Base-by-base conservation (phyloP, 2,797 vertebrate species). In the Platalea minor region DNA sequence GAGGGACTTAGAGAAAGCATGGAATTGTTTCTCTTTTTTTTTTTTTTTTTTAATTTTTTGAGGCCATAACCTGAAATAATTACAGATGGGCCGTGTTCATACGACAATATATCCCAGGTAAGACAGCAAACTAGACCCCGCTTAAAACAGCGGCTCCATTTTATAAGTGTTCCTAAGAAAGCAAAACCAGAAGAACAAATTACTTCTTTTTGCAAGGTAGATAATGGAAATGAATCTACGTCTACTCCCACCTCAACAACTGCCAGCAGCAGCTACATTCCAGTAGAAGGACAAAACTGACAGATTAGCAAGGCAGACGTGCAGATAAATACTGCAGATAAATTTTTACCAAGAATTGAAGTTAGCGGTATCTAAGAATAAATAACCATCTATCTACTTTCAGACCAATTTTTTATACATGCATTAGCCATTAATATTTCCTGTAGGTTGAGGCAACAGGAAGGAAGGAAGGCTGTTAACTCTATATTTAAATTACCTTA, bases 201-300 rank as follows among this genome's bases (percentile, higher is more conserved):
- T 46, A 61, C 25, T 82, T 64, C 63, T 74, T 70, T 81, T 53
- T 88, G 63, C 84, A 96, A 85, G 53, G 37, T 60, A 31, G 70
- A 68, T 91, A 95, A 94, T 92, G 77, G 84, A 95, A 96, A 92
- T 87, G 35, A 89, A 67, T 83, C 79, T 88, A 56, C 2, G 3
- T 35, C 35, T 94, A 87, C 95, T 92, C 92, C 91, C 89, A 96
- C 93, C 20, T 86, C 70, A 74, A 54, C 70, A 74, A 54, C 75
- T 74, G 81, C 67, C 72, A 95, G 70, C 70, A 89, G 86, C 75
- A 94, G 81, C 64, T 88, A 69, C 8, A 5, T 78, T 89, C 63
- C 85, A 92, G 64, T 2, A 56, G 31, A 91, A 94, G 61, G 56
- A 78, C 39, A 72, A 75, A 95, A 83, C 43, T 75, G 82, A 91